phyloP scores from a whole-genome alignment of 2,888 invertebrate species.

The Azorinus chamasolen region DNA sequence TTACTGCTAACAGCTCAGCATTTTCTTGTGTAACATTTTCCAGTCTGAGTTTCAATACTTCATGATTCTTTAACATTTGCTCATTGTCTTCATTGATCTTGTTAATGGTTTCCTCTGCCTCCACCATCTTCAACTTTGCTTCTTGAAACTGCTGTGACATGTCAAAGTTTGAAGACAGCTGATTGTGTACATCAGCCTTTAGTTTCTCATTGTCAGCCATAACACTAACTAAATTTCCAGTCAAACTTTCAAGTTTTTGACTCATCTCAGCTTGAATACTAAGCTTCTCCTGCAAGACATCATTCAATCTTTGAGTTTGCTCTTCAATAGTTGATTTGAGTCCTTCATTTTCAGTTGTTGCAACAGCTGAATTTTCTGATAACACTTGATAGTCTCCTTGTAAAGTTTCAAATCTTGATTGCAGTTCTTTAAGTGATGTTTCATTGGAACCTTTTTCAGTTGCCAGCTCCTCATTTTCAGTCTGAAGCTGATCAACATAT shows the following conservation, averaged over 20 bases:
- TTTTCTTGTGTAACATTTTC: conserved; percentile 12
- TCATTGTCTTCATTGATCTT: conserved; percentile 4
- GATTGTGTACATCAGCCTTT: background rate
- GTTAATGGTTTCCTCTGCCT: background rate
- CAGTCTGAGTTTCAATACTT: background rate
- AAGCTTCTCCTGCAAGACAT: background rate
- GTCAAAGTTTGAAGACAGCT: background rate
- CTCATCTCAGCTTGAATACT: too few relatives aligned
- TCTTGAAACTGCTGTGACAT: background rate
- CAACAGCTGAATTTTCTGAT: too few relatives aligned
- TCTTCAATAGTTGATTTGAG: too few relatives aligned
- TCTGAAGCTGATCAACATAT: background rate
- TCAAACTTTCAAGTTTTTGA: too few relatives aligned
- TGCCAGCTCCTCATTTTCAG: background rate
- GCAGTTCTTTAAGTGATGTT: too few relatives aligned
- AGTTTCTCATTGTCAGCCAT: conserved; percentile 5
- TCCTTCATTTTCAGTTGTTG: too few relatives aligned
- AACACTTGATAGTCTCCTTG: too few relatives aligned
- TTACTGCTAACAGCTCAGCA: conserved; percentile 9
- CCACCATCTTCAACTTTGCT: background rate
- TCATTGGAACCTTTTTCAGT: background rate
- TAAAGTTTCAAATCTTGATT: too few relatives aligned
- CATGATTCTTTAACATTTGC: background rate
- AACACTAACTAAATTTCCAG: background rate
- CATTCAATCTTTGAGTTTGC: too few relatives aligned